These are phyloP conservation scores for Smittia sp. DNA, from an alignment of 2,888 invertebrate species.

Conservation along the genomic window DNA sequence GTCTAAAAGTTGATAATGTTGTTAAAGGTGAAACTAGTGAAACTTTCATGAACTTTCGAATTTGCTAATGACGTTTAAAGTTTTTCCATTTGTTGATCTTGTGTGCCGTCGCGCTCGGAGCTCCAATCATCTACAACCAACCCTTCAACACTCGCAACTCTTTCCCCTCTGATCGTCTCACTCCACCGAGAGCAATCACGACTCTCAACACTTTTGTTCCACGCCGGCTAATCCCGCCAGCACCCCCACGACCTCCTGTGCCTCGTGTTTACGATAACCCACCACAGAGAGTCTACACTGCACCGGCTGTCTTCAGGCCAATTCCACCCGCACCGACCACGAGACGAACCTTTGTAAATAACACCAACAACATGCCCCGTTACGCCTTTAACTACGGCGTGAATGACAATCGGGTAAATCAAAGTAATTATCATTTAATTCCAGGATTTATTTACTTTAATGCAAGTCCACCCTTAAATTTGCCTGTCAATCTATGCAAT, in stretches of 20 bases:
- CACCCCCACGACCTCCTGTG: constrained; percentile 5
- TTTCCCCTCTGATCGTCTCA: neutral
- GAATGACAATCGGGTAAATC: constrained; percentile 39
- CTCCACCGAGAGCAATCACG: constrained; percentile 32
- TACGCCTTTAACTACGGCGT: constrained; percentile 31
- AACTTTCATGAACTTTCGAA: neutral
- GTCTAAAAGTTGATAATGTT: neutral
- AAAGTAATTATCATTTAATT: neutral
- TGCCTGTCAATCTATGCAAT: neutral
- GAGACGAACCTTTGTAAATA: constrained; percentile 6
- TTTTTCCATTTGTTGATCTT: neutral
- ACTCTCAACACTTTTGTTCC: constrained; percentile 35
- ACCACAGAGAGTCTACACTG: constrained; percentile 1
- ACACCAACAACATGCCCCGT: neutral
- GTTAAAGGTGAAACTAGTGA: neutral
- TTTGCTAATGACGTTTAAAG: no score
- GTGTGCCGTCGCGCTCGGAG: constrained; percentile 10
- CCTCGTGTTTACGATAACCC: constrained; percentile 25
- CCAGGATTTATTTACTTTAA: neutral
- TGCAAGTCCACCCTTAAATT: constrained; percentile 4
- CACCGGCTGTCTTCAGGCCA: constrained; percentile 29
- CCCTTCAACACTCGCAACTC: constrained; percentile 2
- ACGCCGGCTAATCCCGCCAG: constrained; percentile 9
- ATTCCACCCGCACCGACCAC: constrained; percentile 34
- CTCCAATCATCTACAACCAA: constrained; percentile 33